Evolutionary conservation across 2,888 invertebrate genomes (phyloP).

Genomic region (Cataglyphis cursor): DNA sequence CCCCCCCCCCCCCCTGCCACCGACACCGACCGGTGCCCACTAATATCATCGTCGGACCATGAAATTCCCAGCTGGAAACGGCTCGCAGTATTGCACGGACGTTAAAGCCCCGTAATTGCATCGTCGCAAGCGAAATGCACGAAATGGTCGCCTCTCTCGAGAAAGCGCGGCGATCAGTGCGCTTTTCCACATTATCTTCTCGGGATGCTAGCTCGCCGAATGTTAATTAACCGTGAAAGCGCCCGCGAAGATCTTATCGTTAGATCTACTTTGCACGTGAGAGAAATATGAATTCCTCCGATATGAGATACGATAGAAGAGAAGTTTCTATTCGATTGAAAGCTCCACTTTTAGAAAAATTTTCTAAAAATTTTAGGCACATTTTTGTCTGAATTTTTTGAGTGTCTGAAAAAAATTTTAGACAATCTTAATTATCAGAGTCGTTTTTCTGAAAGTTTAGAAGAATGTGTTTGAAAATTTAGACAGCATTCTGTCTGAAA

Average conservation of each 20-base stretch:
- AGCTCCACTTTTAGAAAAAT: not conserved
- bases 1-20: slow-evolving; percentile 51
- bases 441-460: too few relatives aligned
- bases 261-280: not conserved
- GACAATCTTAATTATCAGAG: too few relatives aligned
- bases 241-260: not conserved
- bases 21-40: slow-evolving; percentile 65
- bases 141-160: slow-evolving; percentile 63
- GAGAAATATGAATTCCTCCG: not conserved
- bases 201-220: slow-evolving; percentile 45
- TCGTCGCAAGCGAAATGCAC: slow-evolving; percentile 80
- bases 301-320: not conserved
- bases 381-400: too few relatives aligned
- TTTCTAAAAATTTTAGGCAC: too few relatives aligned
- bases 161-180: slow-evolving; percentile 49
- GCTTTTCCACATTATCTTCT: slow-evolving; percentile 60
- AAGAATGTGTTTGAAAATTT: too few relatives aligned
- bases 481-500: too few relatives aligned
- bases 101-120: slow-evolving; percentile 83
- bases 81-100: slow-evolving; percentile 79
- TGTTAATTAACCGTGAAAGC: slow-evolving; percentile 56
- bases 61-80: slow-evolving; percentile 82
- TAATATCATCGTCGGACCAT: slow-evolving; percentile 80
- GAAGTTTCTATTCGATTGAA: not conserved
- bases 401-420: too few relatives aligned